phyloP scores from a whole-genome alignment of 2,797 vertebrate genomes.

The Amblyopsis hoosieri region DNA sequence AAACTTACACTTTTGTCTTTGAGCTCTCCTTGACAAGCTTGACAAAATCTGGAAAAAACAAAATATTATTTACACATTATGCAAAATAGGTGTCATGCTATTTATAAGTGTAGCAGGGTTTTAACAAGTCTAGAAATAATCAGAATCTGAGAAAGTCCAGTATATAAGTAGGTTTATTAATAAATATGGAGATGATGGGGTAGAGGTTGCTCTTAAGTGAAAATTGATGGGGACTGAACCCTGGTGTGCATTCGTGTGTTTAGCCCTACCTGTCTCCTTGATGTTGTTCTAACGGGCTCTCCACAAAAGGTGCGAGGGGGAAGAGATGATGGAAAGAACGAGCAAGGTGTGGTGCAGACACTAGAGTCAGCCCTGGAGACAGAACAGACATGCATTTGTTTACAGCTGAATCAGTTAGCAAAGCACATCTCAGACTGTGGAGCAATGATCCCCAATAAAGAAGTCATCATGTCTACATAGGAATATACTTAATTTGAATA shows the following conservation, averaged over 20 bases:
- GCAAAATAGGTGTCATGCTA: no score
- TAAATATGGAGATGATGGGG: not conserved
- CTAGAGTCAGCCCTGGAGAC: slow-evolving; percentile 87
- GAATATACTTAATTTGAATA: no score
- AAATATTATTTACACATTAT: no score
- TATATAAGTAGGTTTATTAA: not conserved
- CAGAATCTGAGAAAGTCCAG: not conserved
- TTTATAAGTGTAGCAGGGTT: not conserved
- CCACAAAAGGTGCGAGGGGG: slow-evolving; percentile 88
- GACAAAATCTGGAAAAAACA: slow-evolving; percentile 83
- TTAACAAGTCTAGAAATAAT: not conserved
- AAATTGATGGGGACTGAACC: not conserved
- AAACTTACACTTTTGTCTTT: slow-evolving; percentile 90
- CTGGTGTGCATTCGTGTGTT: not conserved
- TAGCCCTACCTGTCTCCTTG: slow-evolving; percentile 78
- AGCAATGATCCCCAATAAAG: no score
- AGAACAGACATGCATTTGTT: not conserved
- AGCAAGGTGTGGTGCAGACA: slow-evolving; percentile 94
- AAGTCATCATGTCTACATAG: no score
- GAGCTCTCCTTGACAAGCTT: slow-evolving; percentile 88
- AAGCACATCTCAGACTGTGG: no score
- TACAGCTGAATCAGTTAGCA: no score
- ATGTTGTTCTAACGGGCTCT: slow-evolving; percentile 77
- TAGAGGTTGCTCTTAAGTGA: not conserved
- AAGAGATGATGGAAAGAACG: slow-evolving; percentile 98